Base-by-base conservation (phyloP, 2,888 invertebrate species). In the Drosophila mimica region DNA sequence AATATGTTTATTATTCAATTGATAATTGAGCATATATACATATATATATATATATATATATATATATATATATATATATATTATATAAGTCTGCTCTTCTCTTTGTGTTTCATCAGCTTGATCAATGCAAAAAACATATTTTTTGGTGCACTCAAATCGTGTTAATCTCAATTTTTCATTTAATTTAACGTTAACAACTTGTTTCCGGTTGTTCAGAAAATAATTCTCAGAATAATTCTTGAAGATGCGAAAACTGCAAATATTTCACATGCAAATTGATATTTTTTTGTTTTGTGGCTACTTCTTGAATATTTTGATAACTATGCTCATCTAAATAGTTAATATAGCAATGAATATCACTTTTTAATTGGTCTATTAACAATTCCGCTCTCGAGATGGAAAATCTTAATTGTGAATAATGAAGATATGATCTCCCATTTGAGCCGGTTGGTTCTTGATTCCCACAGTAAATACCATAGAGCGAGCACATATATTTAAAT, bases 391-490 rank as follows among this genome's bases (percentile, higher is more conserved):
- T 43, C 30, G 4, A 51, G 68, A 68, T 57, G 36, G 69, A 56
- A 40, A 58, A 69, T 69, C 68, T 68, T 68, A 68, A 68, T 68
- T 62, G 54, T 61, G 46, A 58, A 76, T 61, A 60, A 77, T 56
- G 33, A 20, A 77, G 78, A 73, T 66, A 72, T 52, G 52, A 77
- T 77, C 67, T 40, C 25, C 5, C 25, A 52, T 54, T 46, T 20
- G 11, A 52, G 7, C 30, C 31, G 20, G 46, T 49, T 56, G 61
- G 40, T 68, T 51, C 76, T 57, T 56, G 43, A 63, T 78, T 78
- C 77, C 77, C 77, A 78, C 71, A 52, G 34, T 80, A 71, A 80
- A 78, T 80, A 61, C 73, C 59, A 52, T 59, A 63, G 28, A 48
- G 73, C 49, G 63, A 62, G 65, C 60, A 38, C 59, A 53, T 75